phyloP scores from a whole-genome alignment of 2,888 invertebrate genomes.

The Phaonia tiefii region DNA sequence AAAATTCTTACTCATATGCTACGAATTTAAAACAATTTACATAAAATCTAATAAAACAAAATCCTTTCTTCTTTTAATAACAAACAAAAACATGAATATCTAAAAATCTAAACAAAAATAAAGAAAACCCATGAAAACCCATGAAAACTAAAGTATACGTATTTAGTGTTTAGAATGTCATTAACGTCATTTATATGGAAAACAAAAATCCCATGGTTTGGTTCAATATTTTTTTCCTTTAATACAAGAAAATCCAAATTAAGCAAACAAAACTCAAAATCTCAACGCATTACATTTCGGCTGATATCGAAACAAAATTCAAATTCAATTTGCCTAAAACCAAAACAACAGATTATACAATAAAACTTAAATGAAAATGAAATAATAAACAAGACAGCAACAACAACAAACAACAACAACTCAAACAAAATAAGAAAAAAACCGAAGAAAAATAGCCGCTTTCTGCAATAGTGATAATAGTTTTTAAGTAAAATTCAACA shows the following conservation, averaged over 20 bases:
- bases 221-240: constrained; percentile 15
- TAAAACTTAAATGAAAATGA: constrained; percentile 52
- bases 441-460: constrained; percentile 68
- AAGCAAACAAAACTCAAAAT: not conserved
- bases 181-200: constrained; percentile 51
- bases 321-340: constrained; percentile 65
- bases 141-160: constrained; percentile 52
- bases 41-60: constrained; percentile 59
- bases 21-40: constrained; percentile 28
- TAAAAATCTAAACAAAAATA: constrained; percentile 65
- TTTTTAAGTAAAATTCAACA: constrained; percentile 74
- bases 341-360: constrained; percentile 59
- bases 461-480: constrained; percentile 81
- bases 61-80: constrained; percentile 66
- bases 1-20: constrained; percentile 42
- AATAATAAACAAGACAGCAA: constrained; percentile 66
- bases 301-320: constrained; percentile 61
- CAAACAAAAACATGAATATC: constrained; percentile 58
- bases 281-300: constrained; percentile 37
- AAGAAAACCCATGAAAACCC: constrained; percentile 30
- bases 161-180: constrained; percentile 66
- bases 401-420: constrained; percentile 67
- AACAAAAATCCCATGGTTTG: constrained; percentile 45
- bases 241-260: constrained; percentile 31
- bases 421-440: constrained; percentile 60